phyloP scores from a whole-genome alignment of 2,888 invertebrate genomes.

The Ptilodon capucinus region DNA sequence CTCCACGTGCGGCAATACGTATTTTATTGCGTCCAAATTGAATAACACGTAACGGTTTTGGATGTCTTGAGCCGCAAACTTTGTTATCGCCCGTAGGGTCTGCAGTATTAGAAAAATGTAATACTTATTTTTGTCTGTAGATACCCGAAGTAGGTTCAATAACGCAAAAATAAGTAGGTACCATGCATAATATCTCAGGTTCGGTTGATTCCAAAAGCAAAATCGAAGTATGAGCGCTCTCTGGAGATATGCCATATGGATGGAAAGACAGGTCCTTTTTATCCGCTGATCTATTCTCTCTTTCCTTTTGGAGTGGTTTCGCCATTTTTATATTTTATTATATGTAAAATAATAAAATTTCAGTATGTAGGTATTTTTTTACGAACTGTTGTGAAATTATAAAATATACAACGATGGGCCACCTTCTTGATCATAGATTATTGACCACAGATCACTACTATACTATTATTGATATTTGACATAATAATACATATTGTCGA shows the following conservation, averaged over 20 bases:
- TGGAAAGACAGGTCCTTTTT: conserved; percentile 71
- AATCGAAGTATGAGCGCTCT: conserved; percentile 72
- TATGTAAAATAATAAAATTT: background rate
- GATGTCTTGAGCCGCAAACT: conserved; percentile 69
- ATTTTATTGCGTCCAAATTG: conserved; percentile 57
- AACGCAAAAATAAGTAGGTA: conserved; percentile 28
- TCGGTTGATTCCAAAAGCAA: conserved; percentile 66
- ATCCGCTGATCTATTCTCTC: conserved; percentile 71
- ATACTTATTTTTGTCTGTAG: background rate
- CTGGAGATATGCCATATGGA: conserved; percentile 66
- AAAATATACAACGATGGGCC: too few species aligned
- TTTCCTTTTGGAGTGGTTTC: conserved; percentile 69
- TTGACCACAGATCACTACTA: too few species aligned
- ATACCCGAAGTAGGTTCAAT: background rate
- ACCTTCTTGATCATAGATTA: too few species aligned
- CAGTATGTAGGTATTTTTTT: background rate
- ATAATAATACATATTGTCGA: too few species aligned
- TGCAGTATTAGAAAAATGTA: conserved; percentile 18
- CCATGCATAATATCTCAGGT: conserved; percentile 74
- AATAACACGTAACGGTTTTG: conserved; percentile 59
- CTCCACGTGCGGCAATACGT: conserved; percentile 64
- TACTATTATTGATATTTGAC: too few species aligned
- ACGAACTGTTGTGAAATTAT: too few species aligned
- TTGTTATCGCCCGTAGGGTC: conserved; percentile 74
- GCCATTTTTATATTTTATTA: conserved; percentile 45